Base-by-base conservation (phyloP, 2,113 vertebrate genomes). In the Psophia crepitans region DNA sequence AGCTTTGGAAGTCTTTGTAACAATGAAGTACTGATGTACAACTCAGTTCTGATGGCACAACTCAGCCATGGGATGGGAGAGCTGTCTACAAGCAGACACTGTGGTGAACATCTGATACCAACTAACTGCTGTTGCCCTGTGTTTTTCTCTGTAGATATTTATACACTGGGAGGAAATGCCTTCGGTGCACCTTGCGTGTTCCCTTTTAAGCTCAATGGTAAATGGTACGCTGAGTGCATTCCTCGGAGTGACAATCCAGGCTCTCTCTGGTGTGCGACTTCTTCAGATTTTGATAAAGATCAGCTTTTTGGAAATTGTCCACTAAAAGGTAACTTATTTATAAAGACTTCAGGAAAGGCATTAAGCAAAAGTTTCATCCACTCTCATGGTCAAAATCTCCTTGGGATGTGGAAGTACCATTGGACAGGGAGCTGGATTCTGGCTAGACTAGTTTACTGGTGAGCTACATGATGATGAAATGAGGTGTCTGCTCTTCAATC, bases 141-240 rank as follows among this genome's bases (percentile, higher is more conserved):
- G 24, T 93, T 33, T 95, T 78, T 93, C 71, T 94, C 93, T 84
- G 17, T 80, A 99, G 99, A 98, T 92, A 92, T 98, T 21, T 99
- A 99, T 86, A 98, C 99, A 1, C 68, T 99, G 37, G 96, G 95
- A 63, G 99, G 99, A 61, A 99, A 99, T 90, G 95, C 98, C 8
- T 99, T 99, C 12, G 99, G 99, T 44, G 96, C 83, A 7, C 97
- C 99, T 13, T 99, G 99, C 11, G 97, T 98, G 48, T 99, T 99
- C 90, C 99, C 99, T 9, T 99, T 99, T 80, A 99, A 98, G 96
- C 97, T 97, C 90, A 5, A 3, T 0, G 95, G 97, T 11, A 98
- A 98, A 70, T 99, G 98, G 99, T 98, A 98, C 0, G 96, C 98
- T 4, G 98, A 99, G 17, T 99, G 99, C 95, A 99, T 98, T 5